These are phyloP conservation scores for Collichthys lucidus DNA, from an alignment of 2,113 vertebrate genomes.

Conservation along the genomic window DNA sequence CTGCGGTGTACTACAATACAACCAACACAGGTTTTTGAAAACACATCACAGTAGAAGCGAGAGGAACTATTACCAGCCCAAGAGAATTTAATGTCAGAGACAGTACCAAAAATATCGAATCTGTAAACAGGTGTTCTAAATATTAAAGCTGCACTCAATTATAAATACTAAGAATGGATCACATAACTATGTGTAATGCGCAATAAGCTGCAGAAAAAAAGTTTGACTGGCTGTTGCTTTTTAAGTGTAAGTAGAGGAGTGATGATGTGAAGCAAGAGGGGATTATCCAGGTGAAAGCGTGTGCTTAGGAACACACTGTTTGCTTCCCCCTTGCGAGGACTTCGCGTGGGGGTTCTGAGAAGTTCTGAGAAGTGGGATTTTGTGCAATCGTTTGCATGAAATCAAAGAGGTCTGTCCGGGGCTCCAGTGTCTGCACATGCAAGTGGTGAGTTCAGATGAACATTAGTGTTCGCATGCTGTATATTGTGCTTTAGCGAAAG, in stretches of 20 bases:
- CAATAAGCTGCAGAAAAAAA: too few species aligned
- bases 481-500: background rate
- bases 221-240: too few species aligned
- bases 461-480: background rate
- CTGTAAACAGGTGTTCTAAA: background rate
- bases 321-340: background rate
- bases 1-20: background rate
- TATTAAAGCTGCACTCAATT: constrained; percentile 1
- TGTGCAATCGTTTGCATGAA: background rate
- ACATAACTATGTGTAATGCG: background rate
- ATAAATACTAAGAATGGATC: background rate
- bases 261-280: too few species aligned
- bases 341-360: background rate
- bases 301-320: background rate
- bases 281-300: too few species aligned
- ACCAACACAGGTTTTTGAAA: background rate
- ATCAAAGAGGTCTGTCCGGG: background rate
- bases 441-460: background rate
- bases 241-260: too few species aligned
- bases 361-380: background rate
- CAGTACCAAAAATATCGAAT: background rate
- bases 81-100: background rate
- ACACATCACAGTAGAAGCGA: constrained; percentile 8
- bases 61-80: background rate
- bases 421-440: background rate